Conservation (phyloP, 1,140 invertebrate genomes). For the Carcinoscorpius rotundicauda region DNA sequence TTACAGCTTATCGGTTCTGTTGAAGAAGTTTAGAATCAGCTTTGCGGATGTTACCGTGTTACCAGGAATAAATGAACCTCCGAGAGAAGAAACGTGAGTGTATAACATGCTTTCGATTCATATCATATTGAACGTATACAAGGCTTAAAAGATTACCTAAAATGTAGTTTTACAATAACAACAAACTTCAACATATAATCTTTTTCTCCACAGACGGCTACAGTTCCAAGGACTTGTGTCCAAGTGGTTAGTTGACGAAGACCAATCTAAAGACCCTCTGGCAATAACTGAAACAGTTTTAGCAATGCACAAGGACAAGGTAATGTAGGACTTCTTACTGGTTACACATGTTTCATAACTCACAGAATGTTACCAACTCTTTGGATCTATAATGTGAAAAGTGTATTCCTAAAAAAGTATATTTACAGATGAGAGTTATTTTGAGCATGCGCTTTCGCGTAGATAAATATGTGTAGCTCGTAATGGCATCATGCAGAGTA, state of each 20-base stretch:
- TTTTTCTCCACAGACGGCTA: slow-evolving; percentile 26
- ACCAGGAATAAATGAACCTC: slow-evolving; percentile 37
- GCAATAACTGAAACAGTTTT: slow-evolving; percentile 59
- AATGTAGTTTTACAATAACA: slow-evolving; percentile 22
- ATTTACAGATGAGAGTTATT: too few relatives aligned
- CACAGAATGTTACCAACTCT: too few relatives aligned
- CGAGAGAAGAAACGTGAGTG: slow-evolving; percentile 35
- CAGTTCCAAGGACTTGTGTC: slow-evolving; percentile 41
- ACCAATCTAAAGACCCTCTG: slow-evolving; percentile 29
- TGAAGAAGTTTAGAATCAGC: slow-evolving; percentile 48
- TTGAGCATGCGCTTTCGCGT: too few relatives aligned
- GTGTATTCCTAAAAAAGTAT: too few relatives aligned
- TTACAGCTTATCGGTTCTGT: slow-evolving; percentile 72
- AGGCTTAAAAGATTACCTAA: slow-evolving; percentile 33
- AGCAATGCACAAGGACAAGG: slow-evolving; percentile 54
- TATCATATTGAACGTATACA: slow-evolving; percentile 23
- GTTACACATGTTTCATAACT: too few relatives aligned
- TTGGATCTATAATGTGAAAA: too few relatives aligned
- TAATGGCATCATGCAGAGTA: too few relatives aligned
- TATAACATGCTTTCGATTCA: neutral
- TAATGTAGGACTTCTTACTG: slow-evolving; percentile 12
- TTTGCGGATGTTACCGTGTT: slow-evolving; percentile 42
- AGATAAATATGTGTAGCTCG: too few relatives aligned
- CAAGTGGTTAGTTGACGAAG: slow-evolving; percentile 28
- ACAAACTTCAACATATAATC: slow-evolving; percentile 2